Evolutionary conservation across 2,797 vertebrate genomes (phyloP), one percentile per base, ranked within the genome.

Genomic region (Sebastes trivittatus): DNA sequence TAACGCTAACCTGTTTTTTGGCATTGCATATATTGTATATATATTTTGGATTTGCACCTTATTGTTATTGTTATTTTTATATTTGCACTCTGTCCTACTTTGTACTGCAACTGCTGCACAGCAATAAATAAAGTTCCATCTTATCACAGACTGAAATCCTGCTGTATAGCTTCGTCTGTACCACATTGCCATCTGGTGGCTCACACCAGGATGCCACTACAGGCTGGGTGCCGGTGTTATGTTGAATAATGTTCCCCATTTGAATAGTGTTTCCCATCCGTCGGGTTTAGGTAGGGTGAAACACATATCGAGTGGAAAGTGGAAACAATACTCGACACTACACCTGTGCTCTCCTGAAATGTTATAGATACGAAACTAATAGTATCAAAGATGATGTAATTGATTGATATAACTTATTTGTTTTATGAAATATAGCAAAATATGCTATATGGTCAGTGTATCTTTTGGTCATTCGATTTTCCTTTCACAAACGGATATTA

Each of bases 141-240:
- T 55, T 6, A 2, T 49, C 30, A 32, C 14, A 30, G 10, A 29
- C 30, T 59, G 29, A 36, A 61, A 32, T 22, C 22, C 27, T 22
- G 64, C 38, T 20, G 9, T 66, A 10, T 6, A 20, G 3, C n/a
- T 49, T 22, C 7, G 11, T 14, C 38, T 63, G 36, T 4, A 32
- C 22, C 22, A 65, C 75, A 78, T 23, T 2, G 42, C 30, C 78
- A 55, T 14, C 81, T 78, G 5, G 27, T 61, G 78, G 42, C 32
- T 4, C 0, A 1, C 16, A 27, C 6, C 23, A 55, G 42, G 4
- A 20, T 16, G 3, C 68, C 46, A 49, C 7, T 8, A 1, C 2
- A 23, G 5, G 5, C 9, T 54, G 42, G 10, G 2, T 10, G 1
- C 7, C 6, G 49, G 49, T n/a, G 49, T 52, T n/a, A 14, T 29